Conservation (phyloP, 2,797 vertebrate genomes). For the Pseudomugil gertrudae region DNA sequence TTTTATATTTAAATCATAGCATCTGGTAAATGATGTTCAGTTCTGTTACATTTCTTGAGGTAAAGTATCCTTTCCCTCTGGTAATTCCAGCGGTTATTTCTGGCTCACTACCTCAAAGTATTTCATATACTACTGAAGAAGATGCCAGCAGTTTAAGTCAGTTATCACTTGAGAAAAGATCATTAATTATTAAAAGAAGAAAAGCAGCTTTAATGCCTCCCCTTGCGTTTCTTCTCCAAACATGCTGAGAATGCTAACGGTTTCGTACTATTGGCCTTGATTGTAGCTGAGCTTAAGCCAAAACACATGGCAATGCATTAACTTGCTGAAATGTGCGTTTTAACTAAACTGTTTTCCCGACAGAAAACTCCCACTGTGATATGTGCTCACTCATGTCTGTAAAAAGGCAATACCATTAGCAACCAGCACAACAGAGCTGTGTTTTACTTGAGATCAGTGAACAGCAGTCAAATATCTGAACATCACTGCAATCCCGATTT, state of each 20-base stretch:
- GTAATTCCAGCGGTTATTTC: constrained; percentile 6
- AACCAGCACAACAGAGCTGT: background rate
- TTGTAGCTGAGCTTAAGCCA: background rate
- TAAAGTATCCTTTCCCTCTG: background rate
- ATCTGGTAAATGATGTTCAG: constrained; percentile 1
- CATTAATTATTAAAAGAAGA: constrained; percentile 20
- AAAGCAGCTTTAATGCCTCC: constrained; percentile 4
- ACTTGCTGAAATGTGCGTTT: background rate
- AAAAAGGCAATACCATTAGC: constrained; percentile 5
- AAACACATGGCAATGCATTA: background rate
- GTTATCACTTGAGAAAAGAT: constrained; percentile 23
- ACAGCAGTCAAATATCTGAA: background rate
- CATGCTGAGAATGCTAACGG: background rate
- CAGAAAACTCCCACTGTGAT: background rate
- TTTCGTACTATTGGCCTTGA: background rate
- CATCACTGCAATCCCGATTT: constrained; percentile 1
- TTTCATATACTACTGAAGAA: constrained; percentile 24
- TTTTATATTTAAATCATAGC: constrained; percentile 6
- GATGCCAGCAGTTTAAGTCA: constrained; percentile 22
- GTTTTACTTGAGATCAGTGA: background rate
- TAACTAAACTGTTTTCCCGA: background rate
- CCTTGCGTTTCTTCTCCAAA: background rate
- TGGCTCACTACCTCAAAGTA: background rate
- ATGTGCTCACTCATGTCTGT: constrained; percentile 1
- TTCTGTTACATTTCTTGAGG: constrained; percentile 3